Base-by-base conservation (phyloP, 2,797 vertebrate genomes). In the Heteromormyrus szaboi region DNA sequence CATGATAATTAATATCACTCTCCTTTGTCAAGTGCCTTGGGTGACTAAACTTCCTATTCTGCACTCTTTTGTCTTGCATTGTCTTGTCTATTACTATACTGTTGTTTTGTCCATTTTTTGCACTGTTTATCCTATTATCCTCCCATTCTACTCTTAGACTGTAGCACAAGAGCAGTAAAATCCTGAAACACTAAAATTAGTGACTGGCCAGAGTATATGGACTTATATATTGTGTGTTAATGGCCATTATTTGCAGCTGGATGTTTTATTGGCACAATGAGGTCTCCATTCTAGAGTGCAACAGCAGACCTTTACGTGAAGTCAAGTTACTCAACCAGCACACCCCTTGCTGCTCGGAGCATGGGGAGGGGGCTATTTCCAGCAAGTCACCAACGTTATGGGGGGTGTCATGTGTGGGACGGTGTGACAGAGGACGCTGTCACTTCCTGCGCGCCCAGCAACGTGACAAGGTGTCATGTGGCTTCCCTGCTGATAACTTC, bases 381-480 rank as follows among this genome's bases (percentile, higher is more conserved):
- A 54, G 25, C 84, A 51, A 54, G 48, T 86, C 29, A 53, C 84
- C 84, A 17, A 29, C 29, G 29, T 51, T 54, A 14, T 33, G 51
- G 51, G 51, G 50, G 65, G 85, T 56, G 85, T 41, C 22, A 25
- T 84, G 85, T 54, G 85, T 86, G 50, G 85, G 85, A 56, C 50
- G 85, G 85, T 54, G 85, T 86, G 85, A 89, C 81, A 62, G 56
- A 85, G 88, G 41, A 85, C 7, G 22, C 41, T 85, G 88, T 59
- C 88, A 50, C 19, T 89, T 89, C 88, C 88, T 85, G 56, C 4
- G 25, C 29, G 25, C 37, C 8, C 41, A 11, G 88, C 79, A 62
- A 14, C 79, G 22, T 85, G 88, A 89, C 62, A 8, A 51, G 79
- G 59, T 19, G 81, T 50, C 88, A 68, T 85, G 88, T 85, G 81